These are phyloP conservation scores for Entosphenus tridentatus DNA, from an alignment of 2,113 vertebrate genomes.

Conservation along the genomic window DNA sequence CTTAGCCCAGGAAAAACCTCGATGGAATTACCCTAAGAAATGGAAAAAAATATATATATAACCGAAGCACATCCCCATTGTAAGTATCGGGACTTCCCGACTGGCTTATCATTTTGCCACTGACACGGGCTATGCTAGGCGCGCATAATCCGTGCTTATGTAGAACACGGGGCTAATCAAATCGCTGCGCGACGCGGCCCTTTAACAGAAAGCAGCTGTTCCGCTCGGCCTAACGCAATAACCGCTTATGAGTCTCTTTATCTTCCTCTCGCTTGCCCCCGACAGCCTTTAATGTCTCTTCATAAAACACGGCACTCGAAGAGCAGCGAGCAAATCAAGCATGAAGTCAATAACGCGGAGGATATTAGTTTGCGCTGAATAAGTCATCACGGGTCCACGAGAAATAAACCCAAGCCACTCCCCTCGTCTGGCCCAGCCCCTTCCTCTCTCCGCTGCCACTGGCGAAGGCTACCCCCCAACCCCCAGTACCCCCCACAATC, in stretches of 20 bases:
- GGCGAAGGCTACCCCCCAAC: neutral
- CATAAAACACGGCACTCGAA: constrained; percentile 5
- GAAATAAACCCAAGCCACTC: no score
- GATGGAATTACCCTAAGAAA: no score
- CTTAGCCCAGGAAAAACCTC: no score
- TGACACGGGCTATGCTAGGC: neutral
- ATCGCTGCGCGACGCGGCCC: constrained; percentile 1
- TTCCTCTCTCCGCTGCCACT: no score
- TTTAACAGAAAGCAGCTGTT: constrained; percentile 6
- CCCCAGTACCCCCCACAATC: neutral
- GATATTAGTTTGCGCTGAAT: constrained; percentile 6
- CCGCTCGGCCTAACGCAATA: constrained; percentile 6
- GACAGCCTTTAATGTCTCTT: constrained; percentile 6
- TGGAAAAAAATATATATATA: no score
- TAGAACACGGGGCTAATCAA: constrained; percentile 6
- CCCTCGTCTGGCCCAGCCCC: no score
- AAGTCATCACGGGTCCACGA: constrained; percentile 3
- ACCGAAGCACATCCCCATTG: no score
- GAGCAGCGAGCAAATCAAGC: constrained; percentile 5
- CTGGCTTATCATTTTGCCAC: constrained; percentile 2
- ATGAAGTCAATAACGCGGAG: constrained; percentile 6
- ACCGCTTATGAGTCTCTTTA: constrained; percentile 7
- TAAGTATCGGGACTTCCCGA: no score
- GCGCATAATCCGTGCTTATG: constrained; percentile 5
- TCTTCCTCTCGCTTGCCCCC: constrained; percentile 5